Conservation (phyloP, 2,888 invertebrate species). For the Cephonodes hylas region DNA sequence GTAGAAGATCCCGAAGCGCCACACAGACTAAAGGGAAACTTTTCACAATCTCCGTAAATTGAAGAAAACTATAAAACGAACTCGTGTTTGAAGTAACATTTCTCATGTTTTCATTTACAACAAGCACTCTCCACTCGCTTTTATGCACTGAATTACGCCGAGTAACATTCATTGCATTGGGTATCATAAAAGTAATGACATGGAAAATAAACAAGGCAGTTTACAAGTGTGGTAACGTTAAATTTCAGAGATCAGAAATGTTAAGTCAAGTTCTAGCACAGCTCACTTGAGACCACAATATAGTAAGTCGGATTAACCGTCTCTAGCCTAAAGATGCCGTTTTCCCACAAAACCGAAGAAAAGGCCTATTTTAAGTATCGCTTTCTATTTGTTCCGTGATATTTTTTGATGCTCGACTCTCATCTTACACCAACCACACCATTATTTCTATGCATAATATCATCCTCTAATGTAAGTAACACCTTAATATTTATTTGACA, state of each 20-base stretch:
- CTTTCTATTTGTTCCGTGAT: too few species aligned
- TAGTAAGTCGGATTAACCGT: too few species aligned
- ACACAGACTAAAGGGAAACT: background rate
- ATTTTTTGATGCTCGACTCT: too few species aligned
- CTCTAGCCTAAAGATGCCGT: too few species aligned
- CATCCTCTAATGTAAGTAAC: too few species aligned
- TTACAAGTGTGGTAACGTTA: background rate
- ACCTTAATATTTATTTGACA: too few species aligned
- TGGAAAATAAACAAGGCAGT: background rate
- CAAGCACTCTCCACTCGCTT: constrained; percentile 18
- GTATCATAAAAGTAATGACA: background rate
- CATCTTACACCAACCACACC: too few species aligned
- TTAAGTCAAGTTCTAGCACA: background rate
- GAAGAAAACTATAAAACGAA: constrained; percentile 7
- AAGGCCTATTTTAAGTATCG: too few species aligned
- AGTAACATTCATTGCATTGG: background rate
- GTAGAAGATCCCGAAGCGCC: background rate
- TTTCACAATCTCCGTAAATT: constrained; percentile 9
- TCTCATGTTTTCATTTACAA: constrained; percentile 26
- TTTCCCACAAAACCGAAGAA: too few species aligned
- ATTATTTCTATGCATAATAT: too few species aligned
- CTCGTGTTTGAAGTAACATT: constrained; percentile 14
- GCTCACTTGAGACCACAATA: too few species aligned
- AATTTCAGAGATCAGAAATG: background rate
- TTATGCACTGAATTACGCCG: background rate